phyloP scores from a whole-genome alignment of 1,140 invertebrate genomes.

The Papilio dardanus region DNA sequence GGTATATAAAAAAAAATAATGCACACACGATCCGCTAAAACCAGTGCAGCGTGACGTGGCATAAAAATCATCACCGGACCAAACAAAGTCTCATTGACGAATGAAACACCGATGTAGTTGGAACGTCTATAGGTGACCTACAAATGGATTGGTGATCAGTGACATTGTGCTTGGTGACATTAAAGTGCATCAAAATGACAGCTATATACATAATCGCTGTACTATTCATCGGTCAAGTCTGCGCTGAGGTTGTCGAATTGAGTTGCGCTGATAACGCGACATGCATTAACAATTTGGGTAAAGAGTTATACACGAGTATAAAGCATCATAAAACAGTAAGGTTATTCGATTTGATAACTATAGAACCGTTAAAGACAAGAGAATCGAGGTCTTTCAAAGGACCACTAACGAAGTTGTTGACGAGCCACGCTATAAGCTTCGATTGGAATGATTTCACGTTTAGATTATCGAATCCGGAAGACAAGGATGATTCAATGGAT shows the following conservation, averaged over 20 bases:
- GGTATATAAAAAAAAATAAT: slow-evolving; percentile 64
- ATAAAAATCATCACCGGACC: slow-evolving; percentile 75
- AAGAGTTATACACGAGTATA: slow-evolving; percentile 70
- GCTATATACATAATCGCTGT: slow-evolving; percentile 62
- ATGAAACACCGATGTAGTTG: slow-evolving; percentile 68
- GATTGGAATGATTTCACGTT: slow-evolving; percentile 81
- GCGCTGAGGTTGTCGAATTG: slow-evolving; percentile 63
- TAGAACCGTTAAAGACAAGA: slow-evolving; percentile 70
- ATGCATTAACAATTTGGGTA: slow-evolving; percentile 77
- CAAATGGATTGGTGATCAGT: slow-evolving; percentile 75
- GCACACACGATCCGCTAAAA: slow-evolving; percentile 53
- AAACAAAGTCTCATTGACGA: slow-evolving; percentile 67
- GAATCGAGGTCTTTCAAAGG: slow-evolving; percentile 68
- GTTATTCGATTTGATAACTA: slow-evolving; percentile 73
- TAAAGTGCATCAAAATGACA: slow-evolving; percentile 71
- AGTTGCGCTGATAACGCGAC: slow-evolving; percentile 80
- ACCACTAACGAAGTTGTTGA: slow-evolving; percentile 72
- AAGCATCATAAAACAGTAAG: slow-evolving; percentile 70
- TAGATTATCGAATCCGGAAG: slow-evolving; percentile 71
- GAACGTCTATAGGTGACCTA: slow-evolving; percentile 61
- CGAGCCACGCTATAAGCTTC: slow-evolving; percentile 79
- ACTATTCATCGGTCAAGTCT: slow-evolving; percentile 56
- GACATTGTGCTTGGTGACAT: slow-evolving; percentile 64
- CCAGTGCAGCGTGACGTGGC: slow-evolving; percentile 72
- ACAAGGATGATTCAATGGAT: slow-evolving; percentile 70